Evolutionary conservation across 2,888 invertebrate species (phyloP).

Genomic region (Pseudococcus jackbeardsleyi): DNA sequence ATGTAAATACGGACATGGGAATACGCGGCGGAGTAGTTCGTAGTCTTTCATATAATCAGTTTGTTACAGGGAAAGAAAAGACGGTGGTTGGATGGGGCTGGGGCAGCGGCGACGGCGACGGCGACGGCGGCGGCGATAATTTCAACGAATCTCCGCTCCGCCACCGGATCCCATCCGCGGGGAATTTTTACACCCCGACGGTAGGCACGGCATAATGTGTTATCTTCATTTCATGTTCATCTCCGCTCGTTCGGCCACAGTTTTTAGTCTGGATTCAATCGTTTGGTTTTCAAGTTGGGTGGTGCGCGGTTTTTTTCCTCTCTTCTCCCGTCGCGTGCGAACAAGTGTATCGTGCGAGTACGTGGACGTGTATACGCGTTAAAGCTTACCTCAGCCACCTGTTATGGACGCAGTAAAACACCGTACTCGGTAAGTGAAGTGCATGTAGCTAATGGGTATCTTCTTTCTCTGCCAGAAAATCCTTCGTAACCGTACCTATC

Average conservation of each 20-base stretch:
- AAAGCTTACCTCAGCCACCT: not conserved
- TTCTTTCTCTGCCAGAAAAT: no score
- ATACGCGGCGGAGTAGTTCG: no score
- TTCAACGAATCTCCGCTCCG: not conserved
- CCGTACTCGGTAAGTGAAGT: not conserved
- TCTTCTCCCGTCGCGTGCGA: not conserved
- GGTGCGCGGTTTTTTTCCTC: not conserved
- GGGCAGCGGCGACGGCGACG: not conserved
- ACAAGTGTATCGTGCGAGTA: not conserved
- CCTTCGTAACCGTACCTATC: no score
- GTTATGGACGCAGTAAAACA: not conserved
- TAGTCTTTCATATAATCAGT: no score
- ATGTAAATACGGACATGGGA: no score
- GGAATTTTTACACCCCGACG: constrained; percentile 59
- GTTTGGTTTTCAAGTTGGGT: not conserved
- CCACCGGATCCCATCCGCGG: constrained; percentile 23
- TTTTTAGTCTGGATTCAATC: not conserved
- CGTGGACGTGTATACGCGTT: not conserved
- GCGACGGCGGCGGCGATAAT: not conserved
- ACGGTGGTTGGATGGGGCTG: not conserved
- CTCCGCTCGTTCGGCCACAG: not conserved
- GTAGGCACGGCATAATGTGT: not conserved
- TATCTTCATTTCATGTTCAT: not conserved
- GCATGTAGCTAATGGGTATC: no score
- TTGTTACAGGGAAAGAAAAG: no score